These are phyloP conservation scores for Tetragonisca angustula DNA, from an alignment of 2,888 invertebrate genomes.

Conservation along the genomic window DNA sequence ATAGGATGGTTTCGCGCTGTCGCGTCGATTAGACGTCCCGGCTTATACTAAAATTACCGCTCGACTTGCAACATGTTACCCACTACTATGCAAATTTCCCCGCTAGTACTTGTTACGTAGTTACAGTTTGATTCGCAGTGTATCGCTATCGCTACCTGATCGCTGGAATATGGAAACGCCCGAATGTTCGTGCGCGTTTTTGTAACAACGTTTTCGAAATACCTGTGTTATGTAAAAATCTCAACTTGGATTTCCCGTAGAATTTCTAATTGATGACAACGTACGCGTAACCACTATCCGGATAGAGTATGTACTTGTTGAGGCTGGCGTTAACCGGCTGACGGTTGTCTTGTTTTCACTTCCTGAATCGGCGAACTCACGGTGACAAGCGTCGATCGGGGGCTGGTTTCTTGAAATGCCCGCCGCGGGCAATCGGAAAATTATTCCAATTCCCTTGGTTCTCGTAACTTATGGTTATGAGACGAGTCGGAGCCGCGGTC, in stretches of 20 bases:
- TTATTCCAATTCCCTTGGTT: constrained; percentile 35
- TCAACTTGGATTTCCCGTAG: not conserved
- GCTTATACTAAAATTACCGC: constrained; percentile 58
- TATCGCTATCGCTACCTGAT: not conserved
- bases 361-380: constrained; percentile 12
- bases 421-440: constrained; percentile 18
- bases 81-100: constrained; percentile 64
- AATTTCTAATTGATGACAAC: not conserved
- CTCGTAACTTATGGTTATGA: not conserved
- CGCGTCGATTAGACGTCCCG: constrained; percentile 56
- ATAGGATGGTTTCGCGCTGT: constrained; percentile 51
- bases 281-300: no score
- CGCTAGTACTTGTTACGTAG: constrained; percentile 25
- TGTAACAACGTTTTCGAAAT: not conserved
- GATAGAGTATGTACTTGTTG: not conserved
- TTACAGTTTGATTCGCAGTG: constrained; percentile 1
- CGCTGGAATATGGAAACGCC: not conserved
- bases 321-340: constrained; percentile 1
- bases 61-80: constrained; percentile 27
- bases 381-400: not conserved
- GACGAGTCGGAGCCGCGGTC: not conserved
- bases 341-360: not conserved
- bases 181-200: not conserved
- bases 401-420: not conserved
- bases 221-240: not conserved